Evolutionary conservation across 2,797 vertebrate genomes (phyloP), one percentile per base, ranked within the genome.

Genomic region (Xenopus petersii): DNA sequence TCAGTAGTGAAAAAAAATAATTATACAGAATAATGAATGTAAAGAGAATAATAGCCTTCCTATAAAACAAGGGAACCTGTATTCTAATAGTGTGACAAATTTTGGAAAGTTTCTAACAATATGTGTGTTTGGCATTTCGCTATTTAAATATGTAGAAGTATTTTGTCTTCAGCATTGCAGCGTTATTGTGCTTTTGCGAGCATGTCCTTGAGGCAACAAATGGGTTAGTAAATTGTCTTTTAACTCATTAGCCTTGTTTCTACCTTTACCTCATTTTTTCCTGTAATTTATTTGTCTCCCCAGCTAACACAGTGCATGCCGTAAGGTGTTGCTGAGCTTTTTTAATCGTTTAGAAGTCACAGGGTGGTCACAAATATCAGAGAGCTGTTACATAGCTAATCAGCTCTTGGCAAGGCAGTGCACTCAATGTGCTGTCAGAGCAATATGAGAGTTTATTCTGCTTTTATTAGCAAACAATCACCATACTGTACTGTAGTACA

Each of bases 361-460:
- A 61, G 59, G 59, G 8, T 51, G 24, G 17, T 21, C 59, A 61
- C 24, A 24, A 21, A 61, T 61, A 61, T 61, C 59, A 24, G 2
- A 61, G 59, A n/a, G 21, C 10, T 61, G 17, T 61, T 61, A 61
- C 21, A 26, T 61, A 61, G 17, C 59, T 61, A 61, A 61, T 61
- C 59, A 61, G 59, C 17, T 61, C 59, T 30, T 24, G 59, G 10
- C 59, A 24, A 21, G 3, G 49, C 49, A 51, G 15, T 51, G 15
- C 49, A 51, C 49, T 51, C 4, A 51, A 12, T 12, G 49, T 61
- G 59, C 59, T 61, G 24, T 17, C 30, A 4, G 59, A 30, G 59
- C 17, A 24, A 61, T 12, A 24, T 6, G 24, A 12, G n/a, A 5
- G 21, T 17, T 8, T 24, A 30, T 61, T 61, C 21, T 30, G 24